phyloP scores from a whole-genome alignment of 2,113 vertebrate genomes.

The Paraplagusia blochii region DNA sequence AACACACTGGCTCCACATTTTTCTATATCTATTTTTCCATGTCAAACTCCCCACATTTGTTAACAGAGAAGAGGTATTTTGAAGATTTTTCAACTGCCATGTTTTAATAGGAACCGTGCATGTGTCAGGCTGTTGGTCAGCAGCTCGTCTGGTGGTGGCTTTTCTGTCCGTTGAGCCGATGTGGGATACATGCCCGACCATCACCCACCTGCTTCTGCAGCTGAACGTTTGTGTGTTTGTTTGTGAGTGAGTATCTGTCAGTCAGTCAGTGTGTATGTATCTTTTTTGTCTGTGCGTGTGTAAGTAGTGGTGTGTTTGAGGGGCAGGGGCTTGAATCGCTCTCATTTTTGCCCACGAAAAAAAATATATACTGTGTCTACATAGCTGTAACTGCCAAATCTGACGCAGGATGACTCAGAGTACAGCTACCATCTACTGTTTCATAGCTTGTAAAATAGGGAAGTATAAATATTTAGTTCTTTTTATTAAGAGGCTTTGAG shows the following conservation, averaged over 20 bases:
- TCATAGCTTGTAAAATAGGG: slow-evolving; percentile 80
- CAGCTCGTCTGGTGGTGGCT: slow-evolving; percentile 47
- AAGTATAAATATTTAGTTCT: slow-evolving; percentile 75
- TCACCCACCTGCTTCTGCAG: slow-evolving; percentile 60
- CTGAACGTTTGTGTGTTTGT: slow-evolving; percentile 28
- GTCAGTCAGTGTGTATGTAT: slow-evolving; percentile 14
- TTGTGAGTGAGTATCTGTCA: slow-evolving; percentile 8
- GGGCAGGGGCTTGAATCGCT: slow-evolving; percentile 43
- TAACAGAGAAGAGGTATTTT: slow-evolving; percentile 49
- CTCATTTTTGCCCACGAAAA: slow-evolving; percentile 50
- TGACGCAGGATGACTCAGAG: slow-evolving; percentile 69
- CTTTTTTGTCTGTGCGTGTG: slow-evolving; percentile 11
- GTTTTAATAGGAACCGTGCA: slow-evolving; percentile 58
- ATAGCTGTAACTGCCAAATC: slow-evolving; percentile 83
- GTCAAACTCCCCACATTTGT: slow-evolving; percentile 52
- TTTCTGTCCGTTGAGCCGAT: slow-evolving; percentile 52
- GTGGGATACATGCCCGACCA: slow-evolving; percentile 58
- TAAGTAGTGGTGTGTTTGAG: slow-evolving; percentile 15
- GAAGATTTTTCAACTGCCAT: slow-evolving; percentile 64
- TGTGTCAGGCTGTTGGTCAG: slow-evolving; percentile 47
- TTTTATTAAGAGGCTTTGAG: slow-evolving; percentile 87
- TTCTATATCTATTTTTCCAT: slow-evolving; percentile 69
- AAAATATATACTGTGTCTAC: slow-evolving; percentile 75
- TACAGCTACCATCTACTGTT: slow-evolving; percentile 78
- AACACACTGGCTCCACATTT: slow-evolving; percentile 59